These are phyloP conservation scores for Falco novaeseelandiae DNA, from an alignment of 2,797 vertebrate species.

Conservation along the genomic window DNA sequence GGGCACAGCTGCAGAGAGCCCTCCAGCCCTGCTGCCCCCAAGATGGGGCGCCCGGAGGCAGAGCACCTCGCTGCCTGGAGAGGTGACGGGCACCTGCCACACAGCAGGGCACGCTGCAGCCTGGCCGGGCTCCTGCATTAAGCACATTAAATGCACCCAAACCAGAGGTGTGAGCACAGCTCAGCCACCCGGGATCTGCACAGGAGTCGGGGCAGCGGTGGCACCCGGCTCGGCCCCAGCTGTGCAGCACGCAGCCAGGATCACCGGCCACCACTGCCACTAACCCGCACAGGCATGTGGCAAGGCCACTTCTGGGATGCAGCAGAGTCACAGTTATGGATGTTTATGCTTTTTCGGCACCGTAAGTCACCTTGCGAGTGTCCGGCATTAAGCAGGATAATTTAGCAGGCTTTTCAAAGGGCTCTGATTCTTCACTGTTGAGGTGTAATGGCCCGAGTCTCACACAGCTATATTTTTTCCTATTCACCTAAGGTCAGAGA, in stretches of 20 bases:
- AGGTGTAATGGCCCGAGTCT: slow-evolving; percentile 39
- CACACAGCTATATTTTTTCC: slow-evolving; percentile 23
- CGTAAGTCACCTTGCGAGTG: slow-evolving; percentile 26
- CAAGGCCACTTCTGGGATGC: background rate
- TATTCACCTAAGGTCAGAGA: slow-evolving; percentile 33
- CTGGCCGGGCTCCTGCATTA: background rate
- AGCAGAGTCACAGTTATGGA: background rate
- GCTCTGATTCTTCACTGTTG: background rate
- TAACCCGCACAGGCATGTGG: background rate
- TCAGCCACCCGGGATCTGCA: background rate
- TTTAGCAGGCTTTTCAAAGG: slow-evolving; percentile 6
- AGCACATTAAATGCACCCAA: background rate
- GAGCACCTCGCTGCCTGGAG: background rate
- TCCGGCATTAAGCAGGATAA: background rate
- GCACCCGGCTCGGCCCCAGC: too few species aligned
- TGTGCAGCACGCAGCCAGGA: background rate
- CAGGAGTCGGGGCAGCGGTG: accelerated
- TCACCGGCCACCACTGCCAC: accelerated
- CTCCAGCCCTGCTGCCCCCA: accelerated
- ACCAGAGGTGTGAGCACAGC: background rate
- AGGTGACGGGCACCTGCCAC: accelerated
- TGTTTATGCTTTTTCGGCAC: slow-evolving; percentile 10
- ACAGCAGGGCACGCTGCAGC: background rate
- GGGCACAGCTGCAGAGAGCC: background rate
- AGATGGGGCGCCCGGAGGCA: background rate